Conservation (phyloP, 2,797 vertebrate genomes). For the Myiotriccus ornatus region DNA sequence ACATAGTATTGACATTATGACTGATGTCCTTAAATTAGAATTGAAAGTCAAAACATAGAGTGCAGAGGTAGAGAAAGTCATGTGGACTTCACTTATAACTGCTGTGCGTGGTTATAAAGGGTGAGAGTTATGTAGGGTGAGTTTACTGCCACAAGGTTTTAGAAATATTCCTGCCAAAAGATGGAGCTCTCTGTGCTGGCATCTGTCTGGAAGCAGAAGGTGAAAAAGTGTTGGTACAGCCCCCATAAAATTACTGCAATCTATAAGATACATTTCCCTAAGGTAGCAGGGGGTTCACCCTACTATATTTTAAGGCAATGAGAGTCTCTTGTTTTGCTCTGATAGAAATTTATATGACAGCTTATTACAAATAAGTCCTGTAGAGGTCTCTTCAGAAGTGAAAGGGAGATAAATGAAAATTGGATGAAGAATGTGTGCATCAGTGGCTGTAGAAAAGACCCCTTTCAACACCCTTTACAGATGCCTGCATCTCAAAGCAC, state of each 20-base stretch:
- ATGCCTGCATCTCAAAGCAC: neutral
- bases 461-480: neutral
- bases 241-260: neutral
- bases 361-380: neutral
- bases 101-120: neutral
- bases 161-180: neutral
- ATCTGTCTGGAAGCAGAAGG: neutral
- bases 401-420: neutral
- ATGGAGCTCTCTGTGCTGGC: neutral
- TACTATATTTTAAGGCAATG: neutral
- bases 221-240: neutral
- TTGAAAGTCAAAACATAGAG: neutral
- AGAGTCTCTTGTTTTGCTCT: neutral
- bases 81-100: neutral
- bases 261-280: neutral
- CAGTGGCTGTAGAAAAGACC: neutral
- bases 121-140: neutral
- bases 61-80: neutral
- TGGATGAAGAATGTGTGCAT: neutral
- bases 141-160: neutral
- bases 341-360: neutral
- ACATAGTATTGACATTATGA: neutral
- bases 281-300: neutral
- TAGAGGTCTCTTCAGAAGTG: neutral
- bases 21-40: neutral